Conservation (phyloP, 2,888 invertebrate genomes). For the Apeira syringaria region DNA sequence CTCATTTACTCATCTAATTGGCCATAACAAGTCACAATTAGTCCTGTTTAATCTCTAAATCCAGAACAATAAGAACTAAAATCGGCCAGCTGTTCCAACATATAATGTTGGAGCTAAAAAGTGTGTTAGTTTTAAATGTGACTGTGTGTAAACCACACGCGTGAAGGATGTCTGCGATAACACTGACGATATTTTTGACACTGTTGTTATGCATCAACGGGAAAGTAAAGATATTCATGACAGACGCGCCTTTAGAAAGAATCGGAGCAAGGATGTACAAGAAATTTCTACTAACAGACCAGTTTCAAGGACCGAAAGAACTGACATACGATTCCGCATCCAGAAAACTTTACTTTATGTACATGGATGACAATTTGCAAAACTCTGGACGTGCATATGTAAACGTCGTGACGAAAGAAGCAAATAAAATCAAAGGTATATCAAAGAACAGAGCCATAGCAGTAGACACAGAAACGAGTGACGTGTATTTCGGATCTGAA, state of each 20-base stretch:
- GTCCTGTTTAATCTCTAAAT: slow-evolving; percentile 26
- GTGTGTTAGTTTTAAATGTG: slow-evolving; percentile 47
- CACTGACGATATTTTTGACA: slow-evolving; percentile 32
- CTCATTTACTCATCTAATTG: slow-evolving; percentile 53
- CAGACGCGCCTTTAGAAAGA: slow-evolving; percentile 56
- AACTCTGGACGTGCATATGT: slow-evolving; percentile 67
- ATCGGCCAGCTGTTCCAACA: slow-evolving; percentile 34
- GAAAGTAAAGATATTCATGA: slow-evolving; percentile 50
- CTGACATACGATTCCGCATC: slow-evolving; percentile 67
- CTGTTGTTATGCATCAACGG: slow-evolving; percentile 47
- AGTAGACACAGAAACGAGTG: slow-evolving; percentile 60
- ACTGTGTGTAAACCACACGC: slow-evolving; percentile 39
- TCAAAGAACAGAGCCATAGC: slow-evolving; percentile 67
- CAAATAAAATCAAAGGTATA: slow-evolving; percentile 59
- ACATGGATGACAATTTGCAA: slow-evolving; percentile 66
- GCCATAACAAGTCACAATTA: slow-evolving; percentile 35
- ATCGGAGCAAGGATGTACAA: slow-evolving; percentile 65
- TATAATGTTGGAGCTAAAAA: slow-evolving; percentile 40
- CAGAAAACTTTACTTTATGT: slow-evolving; percentile 70
- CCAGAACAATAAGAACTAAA: slow-evolving; percentile 36
- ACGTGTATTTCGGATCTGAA: slow-evolving; percentile 72
- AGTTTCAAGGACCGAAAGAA: slow-evolving; percentile 59
- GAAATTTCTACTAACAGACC: slow-evolving; percentile 58
- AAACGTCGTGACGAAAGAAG: slow-evolving; percentile 61
- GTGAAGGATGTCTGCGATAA: slow-evolving; percentile 37